phyloP scores from a whole-genome alignment of 2,797 vertebrate species.

The Propithecus deckenii region DNA sequence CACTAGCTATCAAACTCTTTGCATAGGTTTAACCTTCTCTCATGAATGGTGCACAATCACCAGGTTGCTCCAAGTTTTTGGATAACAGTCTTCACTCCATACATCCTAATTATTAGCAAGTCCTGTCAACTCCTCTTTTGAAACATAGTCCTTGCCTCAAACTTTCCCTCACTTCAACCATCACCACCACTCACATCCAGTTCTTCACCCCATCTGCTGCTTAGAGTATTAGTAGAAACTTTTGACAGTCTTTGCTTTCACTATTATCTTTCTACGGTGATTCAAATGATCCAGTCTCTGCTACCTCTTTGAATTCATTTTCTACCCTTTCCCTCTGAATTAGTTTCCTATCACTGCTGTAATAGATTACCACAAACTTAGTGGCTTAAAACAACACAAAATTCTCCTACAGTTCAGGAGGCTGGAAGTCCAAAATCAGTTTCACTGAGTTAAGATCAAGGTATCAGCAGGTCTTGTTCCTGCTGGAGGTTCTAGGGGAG shows the following conservation, averaged over 20 bases:
- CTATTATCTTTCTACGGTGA: neutral
- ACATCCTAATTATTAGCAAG: neutral
- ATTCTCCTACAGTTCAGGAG: neutral
- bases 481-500: fast-evolving
- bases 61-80: neutral
- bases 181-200: neutral
- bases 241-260: neutral
- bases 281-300: neutral
- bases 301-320: neutral
- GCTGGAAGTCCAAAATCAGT: neutral
- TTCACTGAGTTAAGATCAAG: neutral
- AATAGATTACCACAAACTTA: neutral
- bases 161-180: neutral
- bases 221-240: neutral
- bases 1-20: neutral
- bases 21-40: neutral
- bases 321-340: neutral
- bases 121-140: neutral
- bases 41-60: neutral
- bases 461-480: fast-evolving
- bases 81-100: neutral
- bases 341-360: neutral
- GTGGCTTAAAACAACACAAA: neutral
- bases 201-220: neutral
- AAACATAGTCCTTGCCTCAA: neutral